These are phyloP conservation scores for Pyrgus malvae DNA, from an alignment of 2,888 invertebrate species.

Conservation along the genomic window DNA sequence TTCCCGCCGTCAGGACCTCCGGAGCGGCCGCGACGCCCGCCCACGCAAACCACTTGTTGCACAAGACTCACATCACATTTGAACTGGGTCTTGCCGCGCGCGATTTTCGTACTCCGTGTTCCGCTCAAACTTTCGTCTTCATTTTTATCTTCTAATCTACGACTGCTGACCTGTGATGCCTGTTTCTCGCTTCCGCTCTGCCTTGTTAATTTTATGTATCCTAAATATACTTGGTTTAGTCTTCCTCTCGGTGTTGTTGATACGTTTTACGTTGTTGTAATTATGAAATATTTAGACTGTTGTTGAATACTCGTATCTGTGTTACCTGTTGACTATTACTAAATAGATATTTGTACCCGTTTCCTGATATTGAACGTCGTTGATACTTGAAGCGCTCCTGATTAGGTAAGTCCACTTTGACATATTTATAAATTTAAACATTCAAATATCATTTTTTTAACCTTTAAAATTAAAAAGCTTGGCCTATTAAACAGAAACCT, in stretches of 20 bases:
- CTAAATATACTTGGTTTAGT: constrained; percentile 58
- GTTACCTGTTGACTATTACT: constrained; percentile 79
- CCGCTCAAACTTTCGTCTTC: constrained; percentile 36
- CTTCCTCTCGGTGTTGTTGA: constrained; percentile 68
- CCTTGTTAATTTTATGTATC: constrained; percentile 50
- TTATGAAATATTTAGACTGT: constrained; percentile 77
- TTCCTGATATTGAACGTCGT: constrained; percentile 60
- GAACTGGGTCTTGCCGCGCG: constrained; percentile 59
- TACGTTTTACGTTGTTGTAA: constrained; percentile 71
- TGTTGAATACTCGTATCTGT: constrained; percentile 75
- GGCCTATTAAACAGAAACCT: no score
- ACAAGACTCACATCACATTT: constrained; percentile 51
- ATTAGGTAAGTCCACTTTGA: constrained; percentile 32
- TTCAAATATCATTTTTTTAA: no score
- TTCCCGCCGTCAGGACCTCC: constrained; percentile 70
- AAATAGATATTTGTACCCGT: constrained; percentile 59
- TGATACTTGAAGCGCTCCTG: constrained; percentile 43
- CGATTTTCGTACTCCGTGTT: constrained; percentile 38
- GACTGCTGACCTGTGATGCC: constrained; percentile 63
- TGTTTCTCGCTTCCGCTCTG: constrained; percentile 61
- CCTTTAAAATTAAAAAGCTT: no score
- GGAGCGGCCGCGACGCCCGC: constrained; percentile 60
- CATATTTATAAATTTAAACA: background rate
- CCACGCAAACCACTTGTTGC: constrained; percentile 74
- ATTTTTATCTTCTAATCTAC: constrained; percentile 35